Evolutionary conservation across 2,888 invertebrate species (phyloP).

Genomic region (Pollenia amentaria): DNA sequence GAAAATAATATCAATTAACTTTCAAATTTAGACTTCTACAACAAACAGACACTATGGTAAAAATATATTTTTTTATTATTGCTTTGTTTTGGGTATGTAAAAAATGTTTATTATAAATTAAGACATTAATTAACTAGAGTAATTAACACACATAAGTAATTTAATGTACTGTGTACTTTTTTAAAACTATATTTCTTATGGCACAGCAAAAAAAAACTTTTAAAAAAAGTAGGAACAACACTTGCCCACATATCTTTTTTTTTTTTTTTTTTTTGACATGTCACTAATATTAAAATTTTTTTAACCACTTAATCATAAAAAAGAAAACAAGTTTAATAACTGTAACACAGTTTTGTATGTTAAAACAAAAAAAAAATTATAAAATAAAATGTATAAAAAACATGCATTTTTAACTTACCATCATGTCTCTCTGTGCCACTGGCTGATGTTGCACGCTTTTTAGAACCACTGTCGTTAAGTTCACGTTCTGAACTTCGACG

Average conservation of each 20-base stretch:
- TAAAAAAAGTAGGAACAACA: constrained; percentile 39
- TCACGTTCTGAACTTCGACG: constrained; percentile 94
- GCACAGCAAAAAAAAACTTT: constrained; percentile 50
- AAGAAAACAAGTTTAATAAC: constrained; percentile 71
- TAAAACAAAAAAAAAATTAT: constrained; percentile 27
- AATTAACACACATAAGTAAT: constrained; percentile 68
- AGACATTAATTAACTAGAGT: constrained; percentile 68
- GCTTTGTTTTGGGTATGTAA: constrained; percentile 44
- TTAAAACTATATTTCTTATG: constrained; percentile 22
- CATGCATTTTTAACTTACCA: constrained; percentile 84
- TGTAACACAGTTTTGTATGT: constrained; percentile 56
- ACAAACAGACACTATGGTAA: constrained; percentile 43
- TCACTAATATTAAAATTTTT: constrained; percentile 55
- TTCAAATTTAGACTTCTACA: constrained; percentile 62
- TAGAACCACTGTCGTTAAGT: constrained; percentile 87
- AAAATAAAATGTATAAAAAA: constrained; percentile 50
- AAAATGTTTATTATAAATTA: constrained; percentile 51
- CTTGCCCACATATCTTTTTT: constrained; percentile 39
- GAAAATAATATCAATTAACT: constrained; percentile 32
- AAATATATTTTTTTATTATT: constrained; percentile 42
- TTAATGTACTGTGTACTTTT: constrained; percentile 62
- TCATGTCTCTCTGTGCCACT: constrained; percentile 89
- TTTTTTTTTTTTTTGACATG: background rate
- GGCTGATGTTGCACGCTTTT: constrained; percentile 91
- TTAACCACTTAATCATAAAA: constrained; percentile 75